Base-by-base conservation (phyloP, 2,113 vertebrate species). In the Suricata suricatta region DNA sequence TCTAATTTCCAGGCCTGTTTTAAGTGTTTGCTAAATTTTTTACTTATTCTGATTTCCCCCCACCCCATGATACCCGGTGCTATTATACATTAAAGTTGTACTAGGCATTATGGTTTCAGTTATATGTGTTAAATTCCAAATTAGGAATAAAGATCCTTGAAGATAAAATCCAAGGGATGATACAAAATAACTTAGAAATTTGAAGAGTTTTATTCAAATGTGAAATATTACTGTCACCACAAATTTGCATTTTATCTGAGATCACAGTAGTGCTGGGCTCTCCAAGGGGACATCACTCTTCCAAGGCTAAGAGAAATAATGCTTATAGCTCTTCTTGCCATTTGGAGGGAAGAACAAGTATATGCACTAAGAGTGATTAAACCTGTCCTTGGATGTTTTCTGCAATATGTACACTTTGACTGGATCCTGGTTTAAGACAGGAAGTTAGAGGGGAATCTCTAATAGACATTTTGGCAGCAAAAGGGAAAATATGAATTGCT, bases 121-220 rank as follows among this genome's bases (percentile, higher is more conserved):
- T 64, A 57, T 60, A 2, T 85, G 92, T 74, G 23, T 79, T 80
- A 94, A 82, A 90, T 94, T 88, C 60, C 27, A 90, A 94, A 82
- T 69, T 47, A 82, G 80, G 31, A 94, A 79, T 91, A 63, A 94
- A 93, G 50, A 74, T 68, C 77, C 14, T 44, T 80, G 27, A 74
- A 90, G 38, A 29, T 10, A 38, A 86, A 91, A 60, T 86, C 15
- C 86, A 74, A 17, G 19, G 38, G 31, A 57, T 64, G 47, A 88
- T 64, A 69, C 7, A 57, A 74, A 80, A 47, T n/a, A 91, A 54
- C 71, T 57, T 23, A 68, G 54, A 85, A 86, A 90, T 38, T 0
- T 21, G 50, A 76, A 12, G 13, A 12, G 25, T 38, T 88, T 41
- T 74, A 76, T 64, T 82, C 50, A 64, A 85, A 82, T 10, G n/a